Base-by-base conservation (phyloP, 2,113 vertebrate genomes). In the Spea bombifrons region DNA sequence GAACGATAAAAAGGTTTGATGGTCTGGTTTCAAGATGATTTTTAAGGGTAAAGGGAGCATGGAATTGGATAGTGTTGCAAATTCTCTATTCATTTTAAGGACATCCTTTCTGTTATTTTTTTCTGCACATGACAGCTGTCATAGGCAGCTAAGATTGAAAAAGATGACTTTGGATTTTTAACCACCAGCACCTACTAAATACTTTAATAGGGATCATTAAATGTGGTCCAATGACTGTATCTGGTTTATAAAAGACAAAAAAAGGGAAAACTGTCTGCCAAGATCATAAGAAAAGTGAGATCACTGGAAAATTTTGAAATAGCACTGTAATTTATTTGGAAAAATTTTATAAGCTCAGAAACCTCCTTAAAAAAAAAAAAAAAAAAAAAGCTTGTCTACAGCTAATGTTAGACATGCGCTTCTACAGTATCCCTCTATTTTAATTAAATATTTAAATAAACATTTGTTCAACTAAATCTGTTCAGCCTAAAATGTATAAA, bases 391-490 rank as follows among this genome's bases (percentile, higher is more conserved):
- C 44, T 17, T 72, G 65, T 78, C 66, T 66, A 72, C 53, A 47
- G 76, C 57, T 64, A 71, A 71, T 71, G 7, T 64, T 71, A 71
- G 46, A 71, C 43, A 30, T 46, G 45, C 55, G 76, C 68, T 64
- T 78, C 30, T 30, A 30, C 30, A 30, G 30, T 30, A 30, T 30
- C 30, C 30, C 30, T 30, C 30, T 30, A 30, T 30, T 30, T 30
- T 1, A 30, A 30, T 30, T 30, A 30, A 30, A 30, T 30, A 30
- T 30, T 30, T 30, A 30, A 30, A 30, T 30, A 30, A 30, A 30
- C 30, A 78, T 71, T 76, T 43, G 50, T 68, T 46, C 3, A 55
- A 61, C 44, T 66, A 45, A 12, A 44, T 45, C 53, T 66, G 64
- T 66, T 53, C 64, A 30, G 30, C 57, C 30, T 30, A 30, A 30